These are phyloP conservation scores for Clitarchus hookeri DNA, from an alignment of 2,888 invertebrate genomes.

Conservation along the genomic window DNA sequence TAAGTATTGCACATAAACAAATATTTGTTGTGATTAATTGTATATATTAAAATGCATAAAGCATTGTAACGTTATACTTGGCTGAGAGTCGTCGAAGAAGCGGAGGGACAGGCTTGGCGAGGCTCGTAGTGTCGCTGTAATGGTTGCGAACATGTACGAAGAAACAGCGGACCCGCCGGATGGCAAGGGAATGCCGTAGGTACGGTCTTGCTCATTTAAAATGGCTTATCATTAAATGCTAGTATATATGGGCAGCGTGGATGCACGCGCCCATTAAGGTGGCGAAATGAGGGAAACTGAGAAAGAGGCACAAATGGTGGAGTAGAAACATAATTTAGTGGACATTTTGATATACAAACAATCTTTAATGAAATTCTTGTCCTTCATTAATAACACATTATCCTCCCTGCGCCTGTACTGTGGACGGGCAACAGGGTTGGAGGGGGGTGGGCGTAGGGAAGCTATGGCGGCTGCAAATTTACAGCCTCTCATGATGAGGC, in stretches of 20 bases:
- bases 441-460: background rate
- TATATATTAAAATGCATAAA: no score
- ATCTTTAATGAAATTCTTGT: constrained; percentile 70
- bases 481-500: constrained; percentile 36
- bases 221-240: constrained; percentile 42
- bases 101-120: no score
- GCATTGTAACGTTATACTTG: no score
- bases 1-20: no score
- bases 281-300: constrained; percentile 28
- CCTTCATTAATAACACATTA: constrained; percentile 71
- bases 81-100: no score
- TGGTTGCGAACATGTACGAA: background rate
- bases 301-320: constrained; percentile 27
- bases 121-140: no score
- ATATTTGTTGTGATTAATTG: no score
- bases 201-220: constrained; percentile 37
- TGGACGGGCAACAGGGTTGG: background rate
- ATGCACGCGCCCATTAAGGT: constrained; percentile 19
- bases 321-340: constrained; percentile 59
- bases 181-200: background rate
- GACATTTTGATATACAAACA: constrained; percentile 66
- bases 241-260: constrained; percentile 18
- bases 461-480: constrained; percentile 36
- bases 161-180: background rate
- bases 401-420: constrained; percentile 37